phyloP scores from a whole-genome alignment of 2,797 vertebrate species.

The Lagodon rhomboides region DNA sequence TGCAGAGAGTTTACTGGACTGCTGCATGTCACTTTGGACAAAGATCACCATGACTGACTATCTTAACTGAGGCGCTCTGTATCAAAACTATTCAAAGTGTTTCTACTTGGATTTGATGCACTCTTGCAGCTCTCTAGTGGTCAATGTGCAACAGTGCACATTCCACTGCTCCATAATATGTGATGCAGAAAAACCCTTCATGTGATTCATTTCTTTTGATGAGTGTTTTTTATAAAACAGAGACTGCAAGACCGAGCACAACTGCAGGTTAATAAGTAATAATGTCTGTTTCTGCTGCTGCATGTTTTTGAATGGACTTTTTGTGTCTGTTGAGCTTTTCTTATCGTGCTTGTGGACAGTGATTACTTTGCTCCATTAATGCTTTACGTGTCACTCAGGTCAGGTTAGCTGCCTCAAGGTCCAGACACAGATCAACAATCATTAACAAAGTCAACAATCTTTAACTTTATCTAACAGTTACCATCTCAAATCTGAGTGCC shows the following conservation, averaged over 20 bases:
- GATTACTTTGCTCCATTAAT: not conserved
- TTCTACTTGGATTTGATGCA: slow-evolving; percentile 62
- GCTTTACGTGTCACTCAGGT: not conserved
- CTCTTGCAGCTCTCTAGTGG: slow-evolving; percentile 90
- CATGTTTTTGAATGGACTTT: not conserved
- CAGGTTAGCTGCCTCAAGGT: not conserved
- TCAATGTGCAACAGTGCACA: slow-evolving; percentile 57
- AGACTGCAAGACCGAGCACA: not conserved
- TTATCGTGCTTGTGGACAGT: not conserved
- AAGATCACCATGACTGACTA: not conserved
- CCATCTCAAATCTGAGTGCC: not conserved
- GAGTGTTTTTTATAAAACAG: not conserved
- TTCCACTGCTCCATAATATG: not conserved
- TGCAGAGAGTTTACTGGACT: slow-evolving; percentile 1
- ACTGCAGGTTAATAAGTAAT: not conserved
- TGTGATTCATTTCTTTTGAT: not conserved
- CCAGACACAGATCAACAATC: not conserved
- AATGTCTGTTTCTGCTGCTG: not conserved
- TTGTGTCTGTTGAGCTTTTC: not conserved
- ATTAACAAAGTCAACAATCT: not conserved
- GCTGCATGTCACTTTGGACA: not conserved
- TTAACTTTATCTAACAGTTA: not conserved
- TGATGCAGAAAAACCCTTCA: not conserved
- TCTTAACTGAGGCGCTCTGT: not conserved
- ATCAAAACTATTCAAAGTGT: not conserved